Evolutionary conservation across 2,797 vertebrate species (phyloP).

Genomic region (Lophius americanus): DNA sequence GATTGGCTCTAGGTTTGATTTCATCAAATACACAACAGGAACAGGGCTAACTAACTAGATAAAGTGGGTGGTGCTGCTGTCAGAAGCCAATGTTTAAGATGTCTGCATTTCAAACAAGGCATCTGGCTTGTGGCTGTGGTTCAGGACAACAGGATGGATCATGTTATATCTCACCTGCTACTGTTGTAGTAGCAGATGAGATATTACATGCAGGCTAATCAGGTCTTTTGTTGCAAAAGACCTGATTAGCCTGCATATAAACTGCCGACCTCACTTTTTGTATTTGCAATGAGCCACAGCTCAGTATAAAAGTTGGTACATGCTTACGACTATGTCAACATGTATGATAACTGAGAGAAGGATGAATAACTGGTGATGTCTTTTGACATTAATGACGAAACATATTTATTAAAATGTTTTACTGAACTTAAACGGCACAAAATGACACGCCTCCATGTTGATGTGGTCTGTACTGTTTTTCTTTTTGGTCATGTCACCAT

Average conservation of each 20-base stretch:
- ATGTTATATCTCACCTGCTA: conserved; percentile 43
- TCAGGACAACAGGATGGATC: conserved; percentile 45
- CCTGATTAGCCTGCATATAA: conserved; percentile 35
- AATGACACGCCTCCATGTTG: neutral
- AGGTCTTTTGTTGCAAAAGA: conserved; percentile 9
- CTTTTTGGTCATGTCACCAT: neutral
- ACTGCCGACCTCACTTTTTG: conserved; percentile 31
- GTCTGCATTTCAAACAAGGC: conserved; percentile 51
- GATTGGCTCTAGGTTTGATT: conserved; percentile 28
- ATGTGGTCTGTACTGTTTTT: neutral
- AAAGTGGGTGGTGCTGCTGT: conserved; percentile 5
- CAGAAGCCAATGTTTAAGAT: conserved; percentile 27
- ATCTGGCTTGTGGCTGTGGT: conserved; percentile 40
- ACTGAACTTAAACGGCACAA: neutral
- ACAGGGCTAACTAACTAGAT: conserved; percentile 45
- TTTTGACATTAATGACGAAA: neutral
- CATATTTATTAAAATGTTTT: neutral
- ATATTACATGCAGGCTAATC: too few species aligned
- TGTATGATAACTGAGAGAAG: neutral
- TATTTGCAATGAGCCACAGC: neutral
- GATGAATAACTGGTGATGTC: neutral
- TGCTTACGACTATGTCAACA: too few species aligned
- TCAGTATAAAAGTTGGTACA: neutral
- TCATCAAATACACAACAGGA: conserved; percentile 46
- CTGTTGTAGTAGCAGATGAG: conserved; percentile 20